Conservation (phyloP, 2,888 invertebrate species). For the Lysandra bellargus region DNA sequence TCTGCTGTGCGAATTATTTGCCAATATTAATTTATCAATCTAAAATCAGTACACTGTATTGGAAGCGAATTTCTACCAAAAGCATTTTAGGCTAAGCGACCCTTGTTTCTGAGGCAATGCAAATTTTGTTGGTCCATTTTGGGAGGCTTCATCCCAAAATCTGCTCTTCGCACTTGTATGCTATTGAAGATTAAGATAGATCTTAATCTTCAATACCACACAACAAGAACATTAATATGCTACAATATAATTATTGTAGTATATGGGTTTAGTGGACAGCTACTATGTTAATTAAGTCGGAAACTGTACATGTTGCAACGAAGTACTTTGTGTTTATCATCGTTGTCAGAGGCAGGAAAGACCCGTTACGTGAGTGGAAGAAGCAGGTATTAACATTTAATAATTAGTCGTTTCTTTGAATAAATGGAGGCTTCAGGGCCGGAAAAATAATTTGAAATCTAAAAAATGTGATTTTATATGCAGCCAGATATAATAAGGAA, state of each 20-base stretch:
- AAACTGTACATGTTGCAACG: not conserved
- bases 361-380: not conserved
- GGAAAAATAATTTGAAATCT: too few relatives aligned
- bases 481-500: too few relatives aligned
- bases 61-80: not conserved
- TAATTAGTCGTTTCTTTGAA: too few relatives aligned
- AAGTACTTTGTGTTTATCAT: not conserved
- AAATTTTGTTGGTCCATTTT: not conserved
- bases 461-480: too few relatives aligned
- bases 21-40: not conserved
- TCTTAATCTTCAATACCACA: not conserved
- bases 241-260: not conserved
- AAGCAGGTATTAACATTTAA: too few relatives aligned
- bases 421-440: too few relatives aligned
- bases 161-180: not conserved
- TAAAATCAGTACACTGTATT: not conserved
- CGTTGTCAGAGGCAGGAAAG: not conserved
- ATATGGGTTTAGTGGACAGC: not conserved
- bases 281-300: not conserved
- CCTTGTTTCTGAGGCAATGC: not conserved
- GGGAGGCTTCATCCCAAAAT: not conserved
- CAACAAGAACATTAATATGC: not conserved
- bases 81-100: not conserved
- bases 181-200: too few relatives aligned
- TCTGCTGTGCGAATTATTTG: constrained; percentile 16